Evolutionary conservation across 2,113 vertebrate genomes (phyloP), one percentile per base, ranked within the genome.

Genomic region (Solenodon paradoxus): DNA sequence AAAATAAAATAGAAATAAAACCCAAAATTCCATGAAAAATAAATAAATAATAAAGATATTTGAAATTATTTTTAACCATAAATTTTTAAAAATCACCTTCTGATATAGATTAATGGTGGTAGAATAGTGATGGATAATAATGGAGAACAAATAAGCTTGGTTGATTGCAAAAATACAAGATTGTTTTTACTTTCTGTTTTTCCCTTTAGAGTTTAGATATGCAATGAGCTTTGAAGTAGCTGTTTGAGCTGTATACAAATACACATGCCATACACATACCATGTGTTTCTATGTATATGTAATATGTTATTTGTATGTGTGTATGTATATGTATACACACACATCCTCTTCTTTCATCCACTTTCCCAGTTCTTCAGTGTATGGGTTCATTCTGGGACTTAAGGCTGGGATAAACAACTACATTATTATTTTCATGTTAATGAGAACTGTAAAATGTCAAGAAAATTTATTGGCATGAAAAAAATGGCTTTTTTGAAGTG

Each of bases 1-100:
- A n/a, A n/a, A n/a, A n/a, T n/a, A n/a, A n/a, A n/a, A n/a, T n/a
- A n/a, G n/a, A n/a, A n/a, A n/a, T n/a, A n/a, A n/a, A n/a, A n/a
- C n/a, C n/a, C n/a, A n/a, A n/a, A n/a, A n/a, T n/a, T n/a, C n/a
- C n/a, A n/a, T n/a, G n/a, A n/a, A n/a, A n/a, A n/a, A n/a, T n/a
- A n/a, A n/a, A n/a, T n/a, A n/a, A n/a, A n/a, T n/a, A n/a, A n/a
- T n/a, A 69, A 88, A 80, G 12, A 40, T 8, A 59, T 92, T 69
- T 93, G 9, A 28, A 72, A 35, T 90, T 96, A 78, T 15, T 74
- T 92, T 95, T 89, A 69, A 88, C 78, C 45, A 90, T 57, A 75
- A 26, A 47, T 19, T 35, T 84, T 3, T 3, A 53, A 88, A 71
- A 81, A n/a, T 64, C 22, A 92, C 22, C 63, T 86, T 24, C 13